Conservation (phyloP, 2,888 invertebrate species). For the Drosophila sordidula region DNA sequence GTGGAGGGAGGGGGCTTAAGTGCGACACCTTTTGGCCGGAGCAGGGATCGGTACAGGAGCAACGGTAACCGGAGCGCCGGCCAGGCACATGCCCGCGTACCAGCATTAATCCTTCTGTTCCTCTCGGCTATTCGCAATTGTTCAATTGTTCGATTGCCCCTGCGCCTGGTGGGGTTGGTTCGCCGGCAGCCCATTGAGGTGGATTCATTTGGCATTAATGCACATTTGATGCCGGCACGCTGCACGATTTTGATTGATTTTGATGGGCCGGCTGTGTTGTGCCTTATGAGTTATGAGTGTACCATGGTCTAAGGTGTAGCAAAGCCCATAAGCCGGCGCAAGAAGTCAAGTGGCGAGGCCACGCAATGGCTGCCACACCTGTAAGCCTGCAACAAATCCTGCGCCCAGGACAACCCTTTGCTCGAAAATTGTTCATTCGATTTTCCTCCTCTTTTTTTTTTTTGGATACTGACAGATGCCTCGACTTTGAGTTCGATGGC, state of each 20-base stretch:
- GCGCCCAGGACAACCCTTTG: slow-evolving; percentile 29
- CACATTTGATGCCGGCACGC: slow-evolving; percentile 51
- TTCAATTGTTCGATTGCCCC: slow-evolving; percentile 70
- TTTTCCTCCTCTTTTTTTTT: background rate
- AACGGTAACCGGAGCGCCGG: slow-evolving; percentile 5
- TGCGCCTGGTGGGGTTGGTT: slow-evolving; percentile 9
- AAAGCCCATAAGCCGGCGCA: slow-evolving; percentile 58
- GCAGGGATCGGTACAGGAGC: slow-evolving; percentile 25
- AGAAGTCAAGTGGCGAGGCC: slow-evolving; percentile 62
- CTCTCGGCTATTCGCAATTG: slow-evolving; percentile 69
- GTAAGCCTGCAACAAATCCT: slow-evolving; percentile 38
- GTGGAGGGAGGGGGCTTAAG: slow-evolving; percentile 29
- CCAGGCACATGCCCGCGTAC: slow-evolving; percentile 51
- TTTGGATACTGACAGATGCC: slow-evolving; percentile 80
- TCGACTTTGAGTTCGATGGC: slow-evolving; percentile 29
- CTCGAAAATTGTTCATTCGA: background rate
- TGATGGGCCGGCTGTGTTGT: slow-evolving; percentile 23
- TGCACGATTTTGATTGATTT: slow-evolving; percentile 71
- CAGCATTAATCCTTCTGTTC: slow-evolving; percentile 81
- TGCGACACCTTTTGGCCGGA: slow-evolving; percentile 68
- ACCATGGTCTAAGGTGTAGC: slow-evolving; percentile 54
- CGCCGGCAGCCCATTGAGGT: slow-evolving; percentile 37
- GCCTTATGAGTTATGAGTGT: slow-evolving; percentile 70
- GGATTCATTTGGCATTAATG: slow-evolving; percentile 39
- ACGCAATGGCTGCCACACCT: slow-evolving; percentile 16